phyloP scores from a whole-genome alignment of 2,113 vertebrate genomes.

The Aramus guarauna region DNA sequence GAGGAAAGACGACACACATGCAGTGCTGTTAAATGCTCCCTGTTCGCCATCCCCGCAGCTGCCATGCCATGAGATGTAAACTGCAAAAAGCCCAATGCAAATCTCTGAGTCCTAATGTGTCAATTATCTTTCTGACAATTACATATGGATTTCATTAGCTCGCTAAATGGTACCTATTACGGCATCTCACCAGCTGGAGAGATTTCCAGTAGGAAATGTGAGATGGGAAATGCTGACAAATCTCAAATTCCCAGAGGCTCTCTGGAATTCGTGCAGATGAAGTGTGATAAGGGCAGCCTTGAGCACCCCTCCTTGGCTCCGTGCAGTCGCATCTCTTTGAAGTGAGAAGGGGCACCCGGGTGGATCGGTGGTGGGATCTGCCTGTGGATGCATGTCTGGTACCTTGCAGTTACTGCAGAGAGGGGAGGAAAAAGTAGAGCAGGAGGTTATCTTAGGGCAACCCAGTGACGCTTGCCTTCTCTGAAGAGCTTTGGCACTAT shows the following conservation, averaged over 20 bases:
- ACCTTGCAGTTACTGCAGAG: neutral
- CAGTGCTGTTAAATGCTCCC: neutral
- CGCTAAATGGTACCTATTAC: constrained; percentile 58
- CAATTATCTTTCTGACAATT: constrained; percentile 67
- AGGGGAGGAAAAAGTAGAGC: neutral
- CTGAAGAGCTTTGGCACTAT: neutral
- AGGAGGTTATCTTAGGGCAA: neutral
- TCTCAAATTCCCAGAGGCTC: constrained; percentile 57
- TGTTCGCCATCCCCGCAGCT: neutral
- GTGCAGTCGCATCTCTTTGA: neutral
- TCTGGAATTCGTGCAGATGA: constrained; percentile 56
- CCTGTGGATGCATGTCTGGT: neutral
- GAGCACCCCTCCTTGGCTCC: neutral
- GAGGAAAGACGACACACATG: neutral
- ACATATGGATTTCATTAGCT: constrained; percentile 72
- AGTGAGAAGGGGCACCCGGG: neutral
- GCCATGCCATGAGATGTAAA: accelerated
- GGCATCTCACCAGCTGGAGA: constrained; percentile 71
- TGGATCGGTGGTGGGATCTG: neutral
- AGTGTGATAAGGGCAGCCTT: constrained; percentile 45
- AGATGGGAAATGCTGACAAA: constrained; percentile 66
- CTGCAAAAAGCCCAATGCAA: neutral
- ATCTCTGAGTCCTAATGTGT: constrained; percentile 33
- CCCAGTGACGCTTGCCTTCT: neutral
- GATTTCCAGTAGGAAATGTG: constrained; percentile 75